A percentile compares a stretch with the other conserved stretches of the same genome.
These are phyloP conservation scores for Python bivittatus DNA, from an alignment of 2,113 vertebrate species.

Conservation along the genomic window DNA sequence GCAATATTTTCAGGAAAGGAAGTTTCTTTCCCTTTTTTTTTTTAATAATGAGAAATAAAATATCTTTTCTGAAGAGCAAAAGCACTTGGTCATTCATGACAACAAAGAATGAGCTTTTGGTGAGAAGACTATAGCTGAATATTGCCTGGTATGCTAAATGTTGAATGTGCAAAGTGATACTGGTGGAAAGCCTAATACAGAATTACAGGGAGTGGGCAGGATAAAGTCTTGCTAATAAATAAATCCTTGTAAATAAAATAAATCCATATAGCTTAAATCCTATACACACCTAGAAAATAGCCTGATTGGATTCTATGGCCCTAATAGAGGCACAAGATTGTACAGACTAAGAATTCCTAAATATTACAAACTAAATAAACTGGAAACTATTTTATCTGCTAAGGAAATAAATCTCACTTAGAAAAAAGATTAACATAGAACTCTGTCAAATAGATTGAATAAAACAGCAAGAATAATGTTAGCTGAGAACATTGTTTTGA, in stretches of 20 bases:
- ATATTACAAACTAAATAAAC: background rate
- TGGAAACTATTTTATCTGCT: background rate
- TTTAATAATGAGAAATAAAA: slow-evolving; percentile 12
- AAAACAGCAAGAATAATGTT: background rate
- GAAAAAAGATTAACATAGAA: background rate
- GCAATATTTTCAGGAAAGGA: background rate
- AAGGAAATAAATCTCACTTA: background rate
- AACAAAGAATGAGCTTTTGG: background rate
- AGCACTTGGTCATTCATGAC: background rate
- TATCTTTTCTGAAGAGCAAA: background rate
- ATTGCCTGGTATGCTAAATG: background rate
- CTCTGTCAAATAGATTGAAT: background rate
- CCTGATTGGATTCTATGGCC: background rate
- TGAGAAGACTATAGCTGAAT: background rate
- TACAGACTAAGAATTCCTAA: background rate
- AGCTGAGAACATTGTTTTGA: background rate
- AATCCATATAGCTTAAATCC: background rate
- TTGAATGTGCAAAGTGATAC: background rate
- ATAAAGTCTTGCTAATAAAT: background rate
- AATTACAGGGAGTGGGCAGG: background rate
- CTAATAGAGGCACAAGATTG: background rate
- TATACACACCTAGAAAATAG: background rate
- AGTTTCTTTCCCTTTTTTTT: background rate
- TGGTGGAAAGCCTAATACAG: background rate
- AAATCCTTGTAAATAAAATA: background rate